Evolutionary conservation across 2,797 vertebrate species (phyloP).

Genomic region (Hafferia zeledoni): DNA sequence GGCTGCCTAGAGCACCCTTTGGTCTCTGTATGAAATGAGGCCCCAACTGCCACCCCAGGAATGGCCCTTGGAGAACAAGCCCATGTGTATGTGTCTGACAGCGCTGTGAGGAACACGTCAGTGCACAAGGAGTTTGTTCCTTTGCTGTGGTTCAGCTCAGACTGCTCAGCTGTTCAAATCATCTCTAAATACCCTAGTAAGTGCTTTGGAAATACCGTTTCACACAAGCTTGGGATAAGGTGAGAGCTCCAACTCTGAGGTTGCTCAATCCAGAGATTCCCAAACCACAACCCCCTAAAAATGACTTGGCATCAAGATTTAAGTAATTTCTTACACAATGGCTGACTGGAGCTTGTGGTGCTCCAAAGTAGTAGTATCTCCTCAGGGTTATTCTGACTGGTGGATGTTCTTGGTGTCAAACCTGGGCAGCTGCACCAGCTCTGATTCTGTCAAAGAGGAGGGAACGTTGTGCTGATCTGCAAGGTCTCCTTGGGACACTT

Average conservation of each 20-base stretch:
- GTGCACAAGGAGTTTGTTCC: background rate
- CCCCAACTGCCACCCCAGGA: background rate
- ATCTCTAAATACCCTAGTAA: background rate
- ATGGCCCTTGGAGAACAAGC: background rate
- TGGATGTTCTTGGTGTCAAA: background rate
- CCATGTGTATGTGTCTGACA: background rate
- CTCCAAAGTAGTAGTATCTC: background rate
- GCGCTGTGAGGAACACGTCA: background rate
- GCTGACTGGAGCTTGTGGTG: background rate
- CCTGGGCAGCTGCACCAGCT: background rate
- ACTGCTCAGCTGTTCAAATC: background rate
- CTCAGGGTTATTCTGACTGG: background rate
- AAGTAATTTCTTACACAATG: background rate
- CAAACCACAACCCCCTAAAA: background rate
- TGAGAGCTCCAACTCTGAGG: background rate
- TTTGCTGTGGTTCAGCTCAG: background rate
- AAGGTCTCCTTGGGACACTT: background rate
- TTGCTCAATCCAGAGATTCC: background rate
- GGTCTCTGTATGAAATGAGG: background rate
- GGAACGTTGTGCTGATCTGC: background rate
- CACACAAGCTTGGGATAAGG: background rate
- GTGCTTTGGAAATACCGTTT: background rate
- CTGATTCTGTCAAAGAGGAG: background rate
- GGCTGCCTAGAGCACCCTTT: background rate
- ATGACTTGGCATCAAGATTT: background rate